Base-by-base conservation (phyloP, 2,888 invertebrate genomes). In the Yponomeuta sedellus region DNA sequence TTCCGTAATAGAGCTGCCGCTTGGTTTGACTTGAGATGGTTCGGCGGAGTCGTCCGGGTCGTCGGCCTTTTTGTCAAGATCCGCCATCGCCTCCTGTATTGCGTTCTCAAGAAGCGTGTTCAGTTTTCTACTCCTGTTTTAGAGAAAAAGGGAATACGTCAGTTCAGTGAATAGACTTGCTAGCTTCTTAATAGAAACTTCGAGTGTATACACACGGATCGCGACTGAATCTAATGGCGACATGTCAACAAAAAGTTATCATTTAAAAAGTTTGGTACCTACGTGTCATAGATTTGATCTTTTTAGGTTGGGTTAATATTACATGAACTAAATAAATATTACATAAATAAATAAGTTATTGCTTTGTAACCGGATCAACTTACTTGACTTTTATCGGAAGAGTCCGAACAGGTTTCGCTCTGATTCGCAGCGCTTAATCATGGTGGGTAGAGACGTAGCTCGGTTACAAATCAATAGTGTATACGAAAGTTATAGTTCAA, bases 21-120 rank as follows among this genome's bases (percentile, higher is more conserved):
- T 10, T 12, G 66, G 62, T 28, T 66, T 70, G 11, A 64, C 68
- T 11, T 61, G 69, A 12, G 66, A 61, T 20, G 40, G 67, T 11
- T 68, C 69, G n/a, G 56, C n/a, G n/a, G 64, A 68, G 1, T 62
- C 66, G 2, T 64, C 65, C 25, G 68, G 64, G 10, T 65, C 67
- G 52, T 91, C 92, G 44, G 92, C 92, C 79, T 93, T 93, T 81
- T 94, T 94, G 86, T 97, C 97, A 78, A 97, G 89, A 85, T 97
- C 97, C 71, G 94, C 93, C 97, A 97, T 97, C 67, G 97, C 97
- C 89, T 97, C 97, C 92, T 97, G 97, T 79, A 97, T 97, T 67
- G 97, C 97, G 80, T 96, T 96, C 88, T 97, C 97, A 78, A 97
- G 92, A 83, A 96, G 95, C 73, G 95, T 94, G 88, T 97, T 97